phyloP scores from a whole-genome alignment of 2,888 invertebrate species.

The Polymixis flavicincta region DNA sequence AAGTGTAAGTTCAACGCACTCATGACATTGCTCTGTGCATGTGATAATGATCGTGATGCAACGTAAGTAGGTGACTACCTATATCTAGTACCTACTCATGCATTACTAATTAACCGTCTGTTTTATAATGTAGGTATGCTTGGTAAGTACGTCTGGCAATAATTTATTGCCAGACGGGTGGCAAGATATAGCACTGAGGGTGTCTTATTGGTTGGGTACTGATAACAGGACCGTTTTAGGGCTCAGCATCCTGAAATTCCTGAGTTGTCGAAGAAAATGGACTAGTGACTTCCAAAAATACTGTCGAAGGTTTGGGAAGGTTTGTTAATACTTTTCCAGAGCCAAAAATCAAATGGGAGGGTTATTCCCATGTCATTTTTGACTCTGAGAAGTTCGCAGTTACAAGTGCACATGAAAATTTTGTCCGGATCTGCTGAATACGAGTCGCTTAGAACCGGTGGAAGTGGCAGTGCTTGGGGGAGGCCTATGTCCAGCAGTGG shows the following conservation, averaged over 20 bases:
- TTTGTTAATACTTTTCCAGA: background rate
- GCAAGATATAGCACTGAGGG: background rate
- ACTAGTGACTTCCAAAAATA: too few relatives aligned
- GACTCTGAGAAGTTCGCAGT: too few relatives aligned
- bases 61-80: slow-evolving; percentile 69
- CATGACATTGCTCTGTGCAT: slow-evolving; percentile 84
- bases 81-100: slow-evolving; percentile 58
- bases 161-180: slow-evolving; percentile 7
- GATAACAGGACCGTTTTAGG: background rate
- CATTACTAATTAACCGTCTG: slow-evolving; percentile 55
- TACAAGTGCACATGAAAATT: background rate
- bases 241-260: background rate
- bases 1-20: slow-evolving; percentile 81
- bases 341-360: background rate
- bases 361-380: too few relatives aligned
- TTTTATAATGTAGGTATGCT: slow-evolving; percentile 33
- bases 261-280: background rate
- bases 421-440: too few relatives aligned
- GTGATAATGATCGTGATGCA: slow-evolving; percentile 81
- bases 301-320: too few relatives aligned
- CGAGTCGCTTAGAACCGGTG: too few relatives aligned
- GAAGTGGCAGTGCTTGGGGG: too few relatives aligned
- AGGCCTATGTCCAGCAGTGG: too few relatives aligned
- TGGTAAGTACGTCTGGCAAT: slow-evolving; percentile 34
- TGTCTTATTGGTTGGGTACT: background rate